phyloP scores from a whole-genome alignment of 2,888 invertebrate genomes.

The Clusia tigrina region DNA sequence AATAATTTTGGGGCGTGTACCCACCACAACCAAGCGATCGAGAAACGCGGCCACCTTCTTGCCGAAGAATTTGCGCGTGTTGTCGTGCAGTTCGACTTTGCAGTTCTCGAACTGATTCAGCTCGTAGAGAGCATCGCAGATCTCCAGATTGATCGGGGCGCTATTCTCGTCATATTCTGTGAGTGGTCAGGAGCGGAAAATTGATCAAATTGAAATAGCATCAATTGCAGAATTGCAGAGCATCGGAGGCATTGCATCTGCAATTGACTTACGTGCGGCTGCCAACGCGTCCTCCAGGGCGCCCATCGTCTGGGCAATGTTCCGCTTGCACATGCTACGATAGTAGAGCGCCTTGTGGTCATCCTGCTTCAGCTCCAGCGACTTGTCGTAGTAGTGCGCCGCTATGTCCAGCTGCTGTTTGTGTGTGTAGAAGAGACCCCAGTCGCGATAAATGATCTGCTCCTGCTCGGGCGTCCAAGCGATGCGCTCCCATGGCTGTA shows the following conservation, averaged over 20 bases:
- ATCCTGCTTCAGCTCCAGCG: slow-evolving; percentile 45
- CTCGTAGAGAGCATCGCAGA: slow-evolving; percentile 59
- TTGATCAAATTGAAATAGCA: neutral
- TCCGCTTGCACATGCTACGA: slow-evolving; percentile 55
- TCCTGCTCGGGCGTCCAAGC: slow-evolving; percentile 50
- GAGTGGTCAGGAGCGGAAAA: slow-evolving; percentile 22
- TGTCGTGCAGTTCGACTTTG: slow-evolving; percentile 48
- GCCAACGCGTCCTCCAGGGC: slow-evolving; percentile 50
- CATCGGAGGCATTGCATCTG: neutral
- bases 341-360: slow-evolving; percentile 52
- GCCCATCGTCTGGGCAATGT: slow-evolving; percentile 49
- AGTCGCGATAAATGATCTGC: slow-evolving; percentile 59
- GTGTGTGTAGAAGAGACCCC: slow-evolving; percentile 57
- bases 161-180: slow-evolving; percentile 39
- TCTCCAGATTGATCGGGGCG: slow-evolving; percentile 54
- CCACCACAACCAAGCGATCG: slow-evolving; percentile 49
- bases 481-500: slow-evolving; percentile 48
- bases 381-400: slow-evolving; percentile 53
- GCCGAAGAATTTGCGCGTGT: slow-evolving; percentile 48
- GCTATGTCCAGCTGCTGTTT: slow-evolving; percentile 56
- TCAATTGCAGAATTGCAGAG: neutral
- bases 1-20: slow-evolving; percentile 11
- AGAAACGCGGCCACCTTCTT: slow-evolving; percentile 48
- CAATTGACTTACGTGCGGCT: slow-evolving; percentile 48
- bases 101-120: slow-evolving; percentile 54